Percentiles rank a stretch among this genome's conserved stretches.
phyloP scores from a whole-genome alignment of 2,888 invertebrate species.

The Griposia aprilina region DNA sequence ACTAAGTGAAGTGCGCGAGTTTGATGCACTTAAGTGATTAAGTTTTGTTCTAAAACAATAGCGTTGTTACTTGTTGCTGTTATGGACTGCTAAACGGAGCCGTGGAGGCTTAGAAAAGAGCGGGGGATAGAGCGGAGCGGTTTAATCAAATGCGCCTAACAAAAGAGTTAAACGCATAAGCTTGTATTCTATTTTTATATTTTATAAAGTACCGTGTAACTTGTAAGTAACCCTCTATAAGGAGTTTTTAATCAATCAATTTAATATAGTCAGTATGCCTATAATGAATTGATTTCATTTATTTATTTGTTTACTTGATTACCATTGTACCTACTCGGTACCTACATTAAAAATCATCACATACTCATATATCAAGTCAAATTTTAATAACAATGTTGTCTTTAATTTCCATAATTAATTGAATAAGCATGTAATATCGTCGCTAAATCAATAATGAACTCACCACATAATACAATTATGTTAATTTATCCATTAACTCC shows the following conservation, averaged over 20 bases:
- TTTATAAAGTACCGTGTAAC: too few relatives aligned
- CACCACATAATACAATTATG: neutral
- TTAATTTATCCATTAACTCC: neutral
- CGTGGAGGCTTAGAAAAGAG: conserved; percentile 3
- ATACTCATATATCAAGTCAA: neutral
- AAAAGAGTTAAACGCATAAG: conserved; percentile 34
- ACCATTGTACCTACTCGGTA: neutral
- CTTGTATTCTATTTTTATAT: too few relatives aligned
- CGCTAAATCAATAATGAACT: neutral
- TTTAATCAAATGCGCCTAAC: neutral
- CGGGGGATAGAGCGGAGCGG: neutral
- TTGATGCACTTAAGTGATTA: conserved; percentile 49
- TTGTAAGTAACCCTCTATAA: too few relatives aligned
- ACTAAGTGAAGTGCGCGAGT: conserved; percentile 17
- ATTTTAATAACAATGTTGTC: neutral
- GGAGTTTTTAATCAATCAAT: too few relatives aligned
- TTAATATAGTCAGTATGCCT: too few relatives aligned
- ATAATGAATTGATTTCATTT: too few relatives aligned
- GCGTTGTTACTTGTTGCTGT: conserved; percentile 17
- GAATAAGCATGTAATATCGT: neutral
- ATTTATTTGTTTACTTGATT: too few relatives aligned
- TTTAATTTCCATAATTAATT: neutral
- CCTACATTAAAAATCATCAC: neutral
- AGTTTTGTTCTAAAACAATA: conserved; percentile 39
- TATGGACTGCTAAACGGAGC: conserved; percentile 21